Base-by-base conservation (phyloP, 2,888 invertebrate species). In the Diachrysia chrysitis region DNA sequence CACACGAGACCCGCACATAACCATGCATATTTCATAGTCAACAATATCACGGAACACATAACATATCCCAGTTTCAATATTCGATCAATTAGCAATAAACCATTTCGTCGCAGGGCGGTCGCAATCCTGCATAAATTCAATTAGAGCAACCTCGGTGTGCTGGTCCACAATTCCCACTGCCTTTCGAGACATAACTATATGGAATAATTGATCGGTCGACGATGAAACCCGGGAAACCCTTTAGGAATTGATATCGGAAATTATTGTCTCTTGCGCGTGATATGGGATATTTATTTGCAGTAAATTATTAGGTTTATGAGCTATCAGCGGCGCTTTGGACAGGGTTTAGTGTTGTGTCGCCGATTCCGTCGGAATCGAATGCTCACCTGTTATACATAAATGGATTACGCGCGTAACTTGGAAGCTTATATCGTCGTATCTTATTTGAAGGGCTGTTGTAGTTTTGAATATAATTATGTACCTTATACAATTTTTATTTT, bases 121-220 rank as follows among this genome's bases (percentile, higher is more conserved):
- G 86, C 85, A 87, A 87, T 89, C 86, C 89, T 89, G 90, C 91
- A 93, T 93, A 93, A 92, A 93, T 93, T 93, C 92, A 93, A 93
- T 93, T 92, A 93, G 87, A 86, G 76, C 84, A 80, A 69, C 71
- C 81, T 79, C 83, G 58, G 77, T 83, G 82, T 79, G 79, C 82
- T 83, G 78, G 77, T 77, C 83, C 78, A 86, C 88, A 86, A 87
- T 87, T 84, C 85, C 85, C 85, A 84, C 78, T 84, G 85, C 85
- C 86, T 85, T 82, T 80, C 71, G 78, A 87, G 85, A 89, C 87
- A 86, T 87, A 86, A 89, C 85, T 89, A 89, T 89, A 88, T 91
- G 86, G 91, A 92, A 92, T 91, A 91, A 92, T 90, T 89, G 90
- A 91, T 91, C 83, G 85, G 82, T 79, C 72, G 80, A 74, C 83